These are phyloP conservation scores for Macropodus opercularis DNA, from an alignment of 2,797 vertebrate species.

Conservation along the genomic window DNA sequence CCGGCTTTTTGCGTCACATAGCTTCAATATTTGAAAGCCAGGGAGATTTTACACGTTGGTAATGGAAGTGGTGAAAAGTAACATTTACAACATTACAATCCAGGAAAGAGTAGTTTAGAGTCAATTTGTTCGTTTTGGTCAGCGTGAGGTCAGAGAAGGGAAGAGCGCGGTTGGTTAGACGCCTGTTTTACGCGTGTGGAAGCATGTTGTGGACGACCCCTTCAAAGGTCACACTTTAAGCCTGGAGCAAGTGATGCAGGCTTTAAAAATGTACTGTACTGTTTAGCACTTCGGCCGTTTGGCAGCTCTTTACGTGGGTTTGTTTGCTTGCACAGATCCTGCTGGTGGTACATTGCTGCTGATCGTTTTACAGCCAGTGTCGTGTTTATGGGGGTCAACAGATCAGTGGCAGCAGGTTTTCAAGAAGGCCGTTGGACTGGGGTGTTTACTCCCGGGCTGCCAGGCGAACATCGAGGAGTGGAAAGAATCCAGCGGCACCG, in stretches of 20 bases:
- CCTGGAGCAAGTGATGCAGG: neutral
- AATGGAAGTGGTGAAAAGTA: neutral
- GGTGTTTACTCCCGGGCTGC: conserved; percentile 42
- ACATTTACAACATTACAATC: neutral
- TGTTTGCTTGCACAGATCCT: conserved; percentile 12
- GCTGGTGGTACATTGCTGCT: conserved; percentile 9
- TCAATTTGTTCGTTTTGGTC: too few relatives aligned
- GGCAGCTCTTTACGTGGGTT: neutral
- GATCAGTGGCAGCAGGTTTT: conserved; percentile 25
- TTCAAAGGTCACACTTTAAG: neutral
- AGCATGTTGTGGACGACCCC: too few relatives aligned
- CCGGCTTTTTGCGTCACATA: neutral
- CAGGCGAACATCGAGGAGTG: conserved; percentile 4
- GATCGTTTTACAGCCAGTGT: conserved; percentile 17
- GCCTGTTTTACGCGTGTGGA: too few relatives aligned
- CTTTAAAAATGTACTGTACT: neutral
- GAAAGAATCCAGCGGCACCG: conserved; percentile 47
- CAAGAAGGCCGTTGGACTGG: conserved; percentile 18
- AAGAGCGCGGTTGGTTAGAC: too few relatives aligned
- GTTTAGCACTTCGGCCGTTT: neutral
- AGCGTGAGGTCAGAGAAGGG: too few relatives aligned
- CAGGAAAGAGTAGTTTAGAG: too few relatives aligned
- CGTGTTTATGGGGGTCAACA: neutral
- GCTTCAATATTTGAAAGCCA: neutral
- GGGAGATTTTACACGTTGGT: neutral